A percentile compares a stretch with the other conserved stretches of the same genome.
Conservation (phyloP, 1,140 invertebrate genomes). For the Drosophila lowei region DNA sequence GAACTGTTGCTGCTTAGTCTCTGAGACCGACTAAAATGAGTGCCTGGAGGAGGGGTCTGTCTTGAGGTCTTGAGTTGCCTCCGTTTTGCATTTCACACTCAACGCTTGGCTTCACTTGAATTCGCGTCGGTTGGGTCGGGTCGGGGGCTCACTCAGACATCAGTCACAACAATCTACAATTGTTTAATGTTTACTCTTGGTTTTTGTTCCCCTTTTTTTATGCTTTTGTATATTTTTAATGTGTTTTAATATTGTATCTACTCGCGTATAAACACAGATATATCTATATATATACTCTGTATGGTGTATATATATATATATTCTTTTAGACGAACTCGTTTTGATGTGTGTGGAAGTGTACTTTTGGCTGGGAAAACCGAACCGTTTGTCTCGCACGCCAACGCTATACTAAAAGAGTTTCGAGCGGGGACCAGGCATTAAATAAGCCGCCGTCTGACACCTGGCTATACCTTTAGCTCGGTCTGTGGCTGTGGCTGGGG, state of each 20-base stretch:
- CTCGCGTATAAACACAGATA: constrained; percentile 5
- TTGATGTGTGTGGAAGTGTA: constrained; percentile 8
- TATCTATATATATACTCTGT: constrained; percentile 5
- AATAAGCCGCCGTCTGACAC: constrained; percentile 65
- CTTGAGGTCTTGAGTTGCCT: constrained; percentile 42
- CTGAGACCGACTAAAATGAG: constrained; percentile 37
- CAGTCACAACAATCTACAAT: constrained; percentile 40
- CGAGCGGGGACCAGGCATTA: constrained; percentile 63
- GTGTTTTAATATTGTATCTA: constrained; percentile 19
- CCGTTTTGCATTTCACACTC: constrained; percentile 68
- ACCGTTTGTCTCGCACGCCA: constrained; percentile 76
- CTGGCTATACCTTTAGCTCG: constrained; percentile 49
- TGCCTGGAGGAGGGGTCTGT: constrained; percentile 4
- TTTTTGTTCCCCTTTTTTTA: constrained; percentile 53
- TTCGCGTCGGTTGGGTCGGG: constrained; percentile 17
- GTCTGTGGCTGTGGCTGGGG: constrained; percentile 28
- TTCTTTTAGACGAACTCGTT: constrained; percentile 40
- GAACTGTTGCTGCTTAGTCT: constrained; percentile 61
- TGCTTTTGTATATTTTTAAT: constrained; percentile 53
- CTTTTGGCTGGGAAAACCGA: constrained; percentile 51
- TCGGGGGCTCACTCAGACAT: constrained; percentile 34
- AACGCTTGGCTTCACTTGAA: constrained; percentile 70
- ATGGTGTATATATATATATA: constrained; percentile 1
- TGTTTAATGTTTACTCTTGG: constrained; percentile 38
- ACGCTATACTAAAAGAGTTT: constrained; percentile 82